Evolutionary conservation across 2,888 invertebrate genomes (phyloP), one percentile per base, ranked within the genome.

Genomic region (Nemurella pictetii): DNA sequence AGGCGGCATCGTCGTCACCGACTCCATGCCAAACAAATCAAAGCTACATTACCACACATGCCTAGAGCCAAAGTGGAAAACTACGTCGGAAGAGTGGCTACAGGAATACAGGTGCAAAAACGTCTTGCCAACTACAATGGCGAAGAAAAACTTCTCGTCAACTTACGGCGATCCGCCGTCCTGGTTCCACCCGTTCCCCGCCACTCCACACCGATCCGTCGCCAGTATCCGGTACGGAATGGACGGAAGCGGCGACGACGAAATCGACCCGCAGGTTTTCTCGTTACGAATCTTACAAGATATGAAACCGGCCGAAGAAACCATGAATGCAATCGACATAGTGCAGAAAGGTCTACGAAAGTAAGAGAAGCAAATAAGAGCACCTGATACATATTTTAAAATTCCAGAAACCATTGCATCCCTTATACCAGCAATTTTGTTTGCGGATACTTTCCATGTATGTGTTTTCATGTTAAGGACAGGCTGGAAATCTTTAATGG

Each of bases 171-270:
- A 77, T 25, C 84, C 84, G 12, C 84, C 84, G 32, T 36, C 55
- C 0, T 84, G 84, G 84, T 84, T n/a, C 80, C 84, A 84, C 80
- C 84, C 78, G 15, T 80, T 84, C 28, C 84, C 84, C 35, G 15
- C 55, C 36, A 27, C 20, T 25, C n/a, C 26, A 25, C 25, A 35
- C 1, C 36, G n/a, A 26, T 35, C 35, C 26, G 3, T 29, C n/a
- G n/a, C 29, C 2, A n/a, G n/a, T 7, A 15, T 29, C 28, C 28
- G 5, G 30, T 7, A 78, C 9, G 28, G 3, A 3, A 12, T 0
- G 0, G 78, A 30, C 2, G 78, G 78, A n/a, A n/a, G 78, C 0
- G 55, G 55, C 25, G 82, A 82, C 5, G n/a, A 82, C 2, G 25
- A 5, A 35, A 20, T 25, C 12, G 25, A 36, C 32, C 25, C 26